These are phyloP conservation scores for Schlechtendalia chinensis DNA, from an alignment of 1,140 invertebrate genomes.

Conservation along the genomic window DNA sequence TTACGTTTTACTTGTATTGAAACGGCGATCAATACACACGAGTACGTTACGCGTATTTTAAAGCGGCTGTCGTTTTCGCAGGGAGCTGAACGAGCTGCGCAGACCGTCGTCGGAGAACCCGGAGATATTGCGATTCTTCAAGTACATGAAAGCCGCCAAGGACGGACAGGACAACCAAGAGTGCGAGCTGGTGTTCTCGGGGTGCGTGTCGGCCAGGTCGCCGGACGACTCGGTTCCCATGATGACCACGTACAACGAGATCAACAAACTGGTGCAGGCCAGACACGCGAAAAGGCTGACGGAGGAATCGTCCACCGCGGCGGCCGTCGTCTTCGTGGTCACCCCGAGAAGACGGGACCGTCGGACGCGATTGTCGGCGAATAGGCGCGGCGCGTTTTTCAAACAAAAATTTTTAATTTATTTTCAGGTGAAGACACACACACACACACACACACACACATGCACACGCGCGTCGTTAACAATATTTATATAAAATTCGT, in stretches of 20 bases:
- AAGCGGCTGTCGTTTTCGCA: slow-evolving; percentile 58
- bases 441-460: too few relatives aligned
- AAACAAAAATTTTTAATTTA: background rate
- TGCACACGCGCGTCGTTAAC: too few relatives aligned
- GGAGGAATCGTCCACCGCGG: background rate
- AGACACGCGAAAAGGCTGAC: slow-evolving; percentile 35
- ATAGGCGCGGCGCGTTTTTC: background rate
- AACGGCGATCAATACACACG: too few relatives aligned
- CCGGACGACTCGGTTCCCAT: slow-evolving; percentile 68
- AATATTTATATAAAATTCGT: too few relatives aligned
- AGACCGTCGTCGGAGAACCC: slow-evolving; percentile 79
- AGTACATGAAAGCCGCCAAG: slow-evolving; percentile 83
- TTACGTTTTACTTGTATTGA: too few relatives aligned
- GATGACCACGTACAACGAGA: slow-evolving; percentile 79
- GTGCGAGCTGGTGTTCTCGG: slow-evolving; percentile 61
- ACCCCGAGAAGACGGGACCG: background rate
- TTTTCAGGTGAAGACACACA: too few relatives aligned
- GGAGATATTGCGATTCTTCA: slow-evolving; percentile 80
- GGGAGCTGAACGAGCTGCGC: slow-evolving; percentile 77
- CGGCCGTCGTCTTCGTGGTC: background rate
- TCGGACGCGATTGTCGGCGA: background rate
- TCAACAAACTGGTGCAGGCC: slow-evolving; percentile 79
- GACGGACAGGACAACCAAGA: slow-evolving; percentile 76
- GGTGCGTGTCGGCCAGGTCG: slow-evolving; percentile 57
- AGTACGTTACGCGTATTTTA: too few relatives aligned